Evolutionary conservation across 2,888 invertebrate species (phyloP), one percentile per base, ranked within the genome.

Genomic region (Melanchra persicariae): DNA sequence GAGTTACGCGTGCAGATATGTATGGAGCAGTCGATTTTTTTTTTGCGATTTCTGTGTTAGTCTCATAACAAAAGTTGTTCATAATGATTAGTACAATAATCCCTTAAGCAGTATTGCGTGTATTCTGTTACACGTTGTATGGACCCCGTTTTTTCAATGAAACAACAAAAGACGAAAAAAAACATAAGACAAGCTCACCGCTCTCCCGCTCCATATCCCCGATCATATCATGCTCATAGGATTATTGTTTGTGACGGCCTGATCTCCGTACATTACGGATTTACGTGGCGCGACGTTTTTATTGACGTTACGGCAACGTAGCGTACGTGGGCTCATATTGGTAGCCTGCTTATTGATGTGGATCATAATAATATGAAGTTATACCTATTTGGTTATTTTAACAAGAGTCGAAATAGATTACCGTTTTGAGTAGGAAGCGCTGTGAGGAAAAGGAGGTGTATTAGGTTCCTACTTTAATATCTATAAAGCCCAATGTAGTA

Each of bases 191-290:
- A 51, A 49, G 67, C 15, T 62, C 12, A 10, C 2, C 37, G 12
- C 19, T 54, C 43, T 69, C 43, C 0, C 0, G 1, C 0, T 0
- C 69, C 17, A 49, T 84, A 57, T 71, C 8, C 22, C 58, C 10
- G 9, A 9, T n/a, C 69, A 68, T 77, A 73, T 81, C 82, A 82
- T 68, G 70, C 78, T 77, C 84, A 77, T 75, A 77, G 84, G 87
- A 86, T 89, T 87, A 89, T 85, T 88, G 85, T 86, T 83, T 85
- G 83, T 82, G 89, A 89, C 86, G 85, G 82, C 66, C 77, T 85
- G 89, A 89, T 89, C 87, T 85, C 84, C 81, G 83, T 86, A 84
- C 85, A 85, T 88, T 85, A 86, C 66, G 86, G 87, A 87, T 88
- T 87, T 86, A 83, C 85, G 88, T 87, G 87, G 76, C 82, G 75